These are phyloP conservation scores for Vanessa atalanta DNA, from an alignment of 1,140 invertebrate species.

Conservation along the genomic window DNA sequence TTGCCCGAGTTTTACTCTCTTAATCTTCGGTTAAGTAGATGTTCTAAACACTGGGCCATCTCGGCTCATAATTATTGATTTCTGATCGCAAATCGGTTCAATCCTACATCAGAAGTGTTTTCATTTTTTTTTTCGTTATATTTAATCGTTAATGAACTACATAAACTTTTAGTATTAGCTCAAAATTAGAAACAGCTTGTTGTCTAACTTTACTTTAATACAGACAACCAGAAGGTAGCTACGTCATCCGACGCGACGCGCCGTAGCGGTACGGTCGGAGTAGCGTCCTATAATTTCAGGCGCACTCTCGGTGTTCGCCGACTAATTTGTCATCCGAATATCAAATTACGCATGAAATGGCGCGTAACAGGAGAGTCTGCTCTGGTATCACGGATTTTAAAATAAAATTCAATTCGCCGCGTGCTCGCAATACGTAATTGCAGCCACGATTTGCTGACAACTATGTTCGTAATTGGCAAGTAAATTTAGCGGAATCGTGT, in stretches of 20 bases:
- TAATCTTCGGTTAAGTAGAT: no score
- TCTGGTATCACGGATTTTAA: slow-evolving; percentile 64
- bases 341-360: slow-evolving; percentile 78
- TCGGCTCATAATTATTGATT: no score
- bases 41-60: no score
- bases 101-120: no score
- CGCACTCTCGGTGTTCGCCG: slow-evolving; percentile 53
- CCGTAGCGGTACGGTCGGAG: slow-evolving; percentile 22
- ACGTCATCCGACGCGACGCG: slow-evolving; percentile 21
- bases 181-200: background rate
- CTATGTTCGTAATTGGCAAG: slow-evolving; percentile 57
- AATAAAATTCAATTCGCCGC: slow-evolving; percentile 72
- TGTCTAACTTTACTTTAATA: background rate
- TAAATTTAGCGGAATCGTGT: slow-evolving; percentile 62
- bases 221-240: background rate
- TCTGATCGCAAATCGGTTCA: no score
- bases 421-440: slow-evolving; percentile 63
- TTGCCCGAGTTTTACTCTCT: no score
- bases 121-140: no score
- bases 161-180: background rate
- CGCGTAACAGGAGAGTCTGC: slow-evolving; percentile 68
- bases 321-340: slow-evolving; percentile 79
- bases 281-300: slow-evolving; percentile 65
- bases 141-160: no score
- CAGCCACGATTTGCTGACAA: slow-evolving; percentile 52